These are phyloP conservation scores for Chrysolophus pictus DNA, from an alignment of 2,797 vertebrate genomes.

Conservation along the genomic window DNA sequence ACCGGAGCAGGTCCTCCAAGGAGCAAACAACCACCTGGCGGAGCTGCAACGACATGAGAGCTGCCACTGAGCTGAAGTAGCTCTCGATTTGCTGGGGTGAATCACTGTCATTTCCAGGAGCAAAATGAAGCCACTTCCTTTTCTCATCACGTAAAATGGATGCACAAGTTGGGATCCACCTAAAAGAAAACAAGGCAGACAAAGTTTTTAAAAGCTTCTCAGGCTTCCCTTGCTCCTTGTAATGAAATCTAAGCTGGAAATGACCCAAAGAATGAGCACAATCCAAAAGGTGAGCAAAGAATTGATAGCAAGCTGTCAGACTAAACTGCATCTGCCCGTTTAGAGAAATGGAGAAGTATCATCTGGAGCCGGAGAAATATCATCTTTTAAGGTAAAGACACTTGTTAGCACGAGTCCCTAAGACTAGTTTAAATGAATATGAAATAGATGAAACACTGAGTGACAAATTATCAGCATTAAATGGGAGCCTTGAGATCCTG, in stretches of 20 bases:
- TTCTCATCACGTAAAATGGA: conserved; percentile 80
- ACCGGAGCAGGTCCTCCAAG: conserved; percentile 85
- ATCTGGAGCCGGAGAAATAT: too few relatives aligned
- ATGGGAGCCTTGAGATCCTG: neutral
- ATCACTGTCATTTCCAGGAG: conserved; percentile 75
- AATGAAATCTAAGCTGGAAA: neutral
- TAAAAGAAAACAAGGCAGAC: conserved; percentile 57
- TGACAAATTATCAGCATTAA: neutral
- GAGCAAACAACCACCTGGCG: conserved; percentile 87
- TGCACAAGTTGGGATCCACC: conserved; percentile 90
- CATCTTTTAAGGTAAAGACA: neutral
- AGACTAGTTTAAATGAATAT: neutral
- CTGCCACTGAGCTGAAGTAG: conserved; percentile 85
- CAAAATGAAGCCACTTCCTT: conserved; percentile 81
- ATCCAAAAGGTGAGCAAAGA: neutral
- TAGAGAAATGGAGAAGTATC: too few relatives aligned
- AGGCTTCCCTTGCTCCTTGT: neutral
- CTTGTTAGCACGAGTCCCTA: neutral
- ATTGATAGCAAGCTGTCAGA: neutral
- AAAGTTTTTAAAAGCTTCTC: neutral
- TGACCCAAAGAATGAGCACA: neutral
- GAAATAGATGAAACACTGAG: neutral
- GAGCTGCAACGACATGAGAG: conserved; percentile 91
- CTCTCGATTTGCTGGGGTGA: conserved; percentile 77
- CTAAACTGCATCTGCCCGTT: neutral